phyloP scores from a whole-genome alignment of 2,113 vertebrate species.

The Camarhynchus parvulus region DNA sequence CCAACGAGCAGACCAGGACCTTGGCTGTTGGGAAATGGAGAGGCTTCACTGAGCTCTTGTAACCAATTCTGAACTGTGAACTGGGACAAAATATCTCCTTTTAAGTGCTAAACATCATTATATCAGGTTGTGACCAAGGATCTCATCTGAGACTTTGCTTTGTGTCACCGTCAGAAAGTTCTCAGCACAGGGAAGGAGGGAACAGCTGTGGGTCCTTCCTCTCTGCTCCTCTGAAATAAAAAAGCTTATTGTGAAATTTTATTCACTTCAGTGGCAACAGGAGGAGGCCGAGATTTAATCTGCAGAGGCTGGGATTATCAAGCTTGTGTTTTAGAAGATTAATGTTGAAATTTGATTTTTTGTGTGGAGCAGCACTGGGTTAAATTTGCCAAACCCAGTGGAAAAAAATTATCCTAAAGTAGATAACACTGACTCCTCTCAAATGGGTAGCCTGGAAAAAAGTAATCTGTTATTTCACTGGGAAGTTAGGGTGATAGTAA shows the following conservation, averaged over 20 bases:
- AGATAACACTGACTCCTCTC: not conserved
- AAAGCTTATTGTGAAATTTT: constrained; percentile 8
- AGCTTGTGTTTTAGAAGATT: not conserved
- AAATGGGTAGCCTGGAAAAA: not conserved
- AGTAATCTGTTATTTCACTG: not conserved
- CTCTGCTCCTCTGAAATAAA: not conserved
- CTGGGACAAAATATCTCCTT: not conserved
- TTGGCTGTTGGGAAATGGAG: not conserved
- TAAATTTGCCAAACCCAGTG: not conserved
- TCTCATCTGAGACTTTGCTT: not conserved
- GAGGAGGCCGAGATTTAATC: not conserved
- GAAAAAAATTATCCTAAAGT: not conserved
- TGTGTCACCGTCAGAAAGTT: not conserved
- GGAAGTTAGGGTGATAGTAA: not conserved
- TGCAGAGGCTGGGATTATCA: not conserved
- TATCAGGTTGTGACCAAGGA: not conserved
- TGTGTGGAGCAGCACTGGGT: not conserved
- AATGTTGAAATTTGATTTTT: not conserved
- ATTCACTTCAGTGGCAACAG: not conserved
- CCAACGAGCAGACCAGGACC: not conserved
- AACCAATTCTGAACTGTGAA: not conserved
- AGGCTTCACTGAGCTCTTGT: not conserved
- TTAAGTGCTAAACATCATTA: not conserved
- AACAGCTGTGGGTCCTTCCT: not conserved
- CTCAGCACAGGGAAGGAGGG: not conserved